These are phyloP conservation scores for Corythaeola cristata DNA, from an alignment of 2,113 vertebrate genomes.

Conservation along the genomic window DNA sequence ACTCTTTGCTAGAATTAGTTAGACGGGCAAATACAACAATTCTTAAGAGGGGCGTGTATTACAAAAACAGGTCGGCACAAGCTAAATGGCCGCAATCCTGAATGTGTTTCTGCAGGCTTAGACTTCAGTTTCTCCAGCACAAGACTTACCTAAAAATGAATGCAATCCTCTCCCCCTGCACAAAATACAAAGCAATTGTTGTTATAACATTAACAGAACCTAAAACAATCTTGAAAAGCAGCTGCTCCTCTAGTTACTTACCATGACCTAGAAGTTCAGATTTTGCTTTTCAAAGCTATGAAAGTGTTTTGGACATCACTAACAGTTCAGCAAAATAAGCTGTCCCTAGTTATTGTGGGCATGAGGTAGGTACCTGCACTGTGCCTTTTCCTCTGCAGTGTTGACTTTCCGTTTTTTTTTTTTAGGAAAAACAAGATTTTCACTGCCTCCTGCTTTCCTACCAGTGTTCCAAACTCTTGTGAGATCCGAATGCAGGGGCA, in stretches of 20 bases:
- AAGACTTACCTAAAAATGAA: not conserved
- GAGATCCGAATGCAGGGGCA: not conserved
- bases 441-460: not conserved
- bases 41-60: not conserved
- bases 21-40: not conserved
- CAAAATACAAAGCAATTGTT: not conserved
- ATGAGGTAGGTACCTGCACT: not conserved
- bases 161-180: fast-evolving
- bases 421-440: not conserved
- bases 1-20: not conserved
- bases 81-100: not conserved
- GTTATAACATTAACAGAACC: not conserved
- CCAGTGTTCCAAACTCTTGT: not conserved
- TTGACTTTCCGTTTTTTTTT: not conserved
- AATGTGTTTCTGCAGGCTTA: not conserved
- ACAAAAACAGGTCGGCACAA: not conserved
- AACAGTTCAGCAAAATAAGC: not conserved
- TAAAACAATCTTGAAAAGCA: not conserved
- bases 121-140: not conserved
- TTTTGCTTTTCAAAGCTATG: not conserved
- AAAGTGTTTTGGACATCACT: not conserved
- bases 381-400: not conserved
- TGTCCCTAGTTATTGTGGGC: not conserved
- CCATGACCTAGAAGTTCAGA: not conserved
- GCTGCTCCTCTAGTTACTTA: not conserved